Base-by-base conservation (phyloP, 2,888 invertebrate species). In the Spisula subtruncata region DNA sequence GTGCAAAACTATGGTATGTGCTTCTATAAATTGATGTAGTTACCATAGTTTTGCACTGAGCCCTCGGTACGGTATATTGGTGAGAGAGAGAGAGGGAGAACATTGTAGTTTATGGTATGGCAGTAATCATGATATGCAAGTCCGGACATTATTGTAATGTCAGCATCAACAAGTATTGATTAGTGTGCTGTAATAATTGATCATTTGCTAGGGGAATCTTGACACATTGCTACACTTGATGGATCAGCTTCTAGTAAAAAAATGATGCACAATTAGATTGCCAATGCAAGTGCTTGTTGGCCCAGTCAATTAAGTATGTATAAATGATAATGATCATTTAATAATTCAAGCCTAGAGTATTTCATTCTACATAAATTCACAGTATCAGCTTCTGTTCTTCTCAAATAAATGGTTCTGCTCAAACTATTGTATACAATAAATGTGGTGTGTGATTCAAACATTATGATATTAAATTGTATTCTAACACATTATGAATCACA, bases 211-310 rank as follows among this genome's bases (percentile, higher is more conserved):
- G 75, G 35, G 35, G 35, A 35, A 75, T 75, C 75, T 75, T 75
- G 75, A 75, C 75, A 75, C 75, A 35, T 75, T 32, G 75, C 75
- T 35, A 32, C 29, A 75, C 14, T 75, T 75, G 75, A 75, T 75
- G 75, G 75, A 75, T 75, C 75, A 75, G 12, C 16, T 75, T 75
- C 75, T 32, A 75, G 75, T 75, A 75, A 75, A 75, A 41, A 60
- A 32, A 32, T 32, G 75, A 75, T 66, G 75, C 75, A 75, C 35
- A 35, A 32, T 75, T 75, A 75, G 29, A 75, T 75, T 32, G 35
- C 32, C 75, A 5, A 14, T 29, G 75, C 10, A 75, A 75, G 75
- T 75, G 29, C 32, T 32, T 29, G 75, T 75, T 75, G 75, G 12
- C 35, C 75, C 60, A 66, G 60, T 25, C 60, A 66, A 66, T 66